Evolutionary conservation across 2,113 vertebrate species (phyloP).

Genomic region (Rousettus leschenaultii): DNA sequence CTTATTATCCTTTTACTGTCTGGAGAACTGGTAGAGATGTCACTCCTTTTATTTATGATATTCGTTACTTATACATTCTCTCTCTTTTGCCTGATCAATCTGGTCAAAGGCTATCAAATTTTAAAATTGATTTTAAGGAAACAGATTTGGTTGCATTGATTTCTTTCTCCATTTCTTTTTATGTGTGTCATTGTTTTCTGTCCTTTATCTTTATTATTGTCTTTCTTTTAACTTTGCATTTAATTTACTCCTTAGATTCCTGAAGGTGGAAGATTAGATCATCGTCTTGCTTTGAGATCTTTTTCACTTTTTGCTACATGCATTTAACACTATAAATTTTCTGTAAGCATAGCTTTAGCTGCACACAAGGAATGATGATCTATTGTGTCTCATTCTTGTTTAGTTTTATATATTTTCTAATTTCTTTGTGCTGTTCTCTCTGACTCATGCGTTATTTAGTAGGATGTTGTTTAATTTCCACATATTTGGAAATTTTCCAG

Average conservation of each 20-base stretch:
- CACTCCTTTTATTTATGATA: background rate
- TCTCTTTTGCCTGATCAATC: background rate
- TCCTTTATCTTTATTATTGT: background rate
- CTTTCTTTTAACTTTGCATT: background rate
- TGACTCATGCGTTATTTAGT: background rate
- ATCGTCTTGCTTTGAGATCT: background rate
- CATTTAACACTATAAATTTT: background rate
- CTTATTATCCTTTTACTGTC: background rate
- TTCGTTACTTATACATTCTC: background rate
- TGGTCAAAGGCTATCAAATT: background rate
- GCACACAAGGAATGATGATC: background rate
- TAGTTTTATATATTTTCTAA: background rate
- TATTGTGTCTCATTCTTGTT: background rate
- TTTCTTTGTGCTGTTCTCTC: background rate
- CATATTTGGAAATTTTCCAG: background rate
- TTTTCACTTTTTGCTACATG: background rate
- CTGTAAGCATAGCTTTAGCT: background rate
- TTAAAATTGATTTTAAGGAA: background rate
- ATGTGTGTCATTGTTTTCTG: background rate
- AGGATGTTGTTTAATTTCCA: background rate
- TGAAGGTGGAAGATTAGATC: background rate
- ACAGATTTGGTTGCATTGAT: background rate
- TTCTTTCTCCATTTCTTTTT: background rate
- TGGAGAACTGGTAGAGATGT: background rate
- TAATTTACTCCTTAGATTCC: background rate